Percentiles rank a stretch among this genome's conserved stretches.
Conservation (phyloP, 1,140 invertebrate genomes). For the Periplaneta americana region DNA sequence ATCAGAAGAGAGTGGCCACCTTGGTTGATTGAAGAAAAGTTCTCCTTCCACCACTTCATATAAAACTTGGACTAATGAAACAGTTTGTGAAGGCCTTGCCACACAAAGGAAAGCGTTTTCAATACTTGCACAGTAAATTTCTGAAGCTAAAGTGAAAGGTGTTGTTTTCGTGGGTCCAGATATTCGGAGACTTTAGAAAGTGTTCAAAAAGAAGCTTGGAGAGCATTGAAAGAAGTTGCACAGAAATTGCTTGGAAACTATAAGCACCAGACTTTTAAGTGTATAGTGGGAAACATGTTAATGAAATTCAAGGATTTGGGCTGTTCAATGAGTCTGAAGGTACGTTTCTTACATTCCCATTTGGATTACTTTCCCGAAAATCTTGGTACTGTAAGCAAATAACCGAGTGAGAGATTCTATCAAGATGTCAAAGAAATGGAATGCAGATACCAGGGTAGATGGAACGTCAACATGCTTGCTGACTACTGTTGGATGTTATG, state of each 20-base stretch:
- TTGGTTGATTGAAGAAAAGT: not conserved
- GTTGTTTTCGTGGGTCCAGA: constrained; percentile 32
- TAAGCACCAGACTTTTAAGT: not conserved
- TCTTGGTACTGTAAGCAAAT: no score
- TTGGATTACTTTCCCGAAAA: no score
- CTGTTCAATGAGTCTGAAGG: constrained; percentile 34
- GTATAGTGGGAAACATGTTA: constrained; percentile 4
- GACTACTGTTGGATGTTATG: no score
- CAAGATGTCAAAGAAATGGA: no score
- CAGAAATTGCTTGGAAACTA: not conserved
- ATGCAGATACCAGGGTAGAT: no score
- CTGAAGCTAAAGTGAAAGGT: constrained; percentile 30
- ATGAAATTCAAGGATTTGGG: constrained; percentile 28
- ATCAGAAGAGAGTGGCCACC: not conserved
- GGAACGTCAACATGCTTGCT: no score
- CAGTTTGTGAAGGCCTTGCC: constrained; percentile 31
- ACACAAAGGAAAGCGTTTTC: constrained; percentile 29
- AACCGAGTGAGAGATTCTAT: no score
- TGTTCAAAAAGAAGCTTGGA: constrained; percentile 21
- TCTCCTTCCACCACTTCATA: constrained; percentile 30
- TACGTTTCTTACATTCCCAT: constrained; percentile 26
- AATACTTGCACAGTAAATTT: constrained; percentile 29
- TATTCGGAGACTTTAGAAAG: constrained; percentile 26
- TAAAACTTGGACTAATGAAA: constrained; percentile 34
- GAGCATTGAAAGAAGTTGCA: constrained; percentile 14